phyloP scores from a whole-genome alignment of 1,140 invertebrate species.

The Leucophenga varia region DNA sequence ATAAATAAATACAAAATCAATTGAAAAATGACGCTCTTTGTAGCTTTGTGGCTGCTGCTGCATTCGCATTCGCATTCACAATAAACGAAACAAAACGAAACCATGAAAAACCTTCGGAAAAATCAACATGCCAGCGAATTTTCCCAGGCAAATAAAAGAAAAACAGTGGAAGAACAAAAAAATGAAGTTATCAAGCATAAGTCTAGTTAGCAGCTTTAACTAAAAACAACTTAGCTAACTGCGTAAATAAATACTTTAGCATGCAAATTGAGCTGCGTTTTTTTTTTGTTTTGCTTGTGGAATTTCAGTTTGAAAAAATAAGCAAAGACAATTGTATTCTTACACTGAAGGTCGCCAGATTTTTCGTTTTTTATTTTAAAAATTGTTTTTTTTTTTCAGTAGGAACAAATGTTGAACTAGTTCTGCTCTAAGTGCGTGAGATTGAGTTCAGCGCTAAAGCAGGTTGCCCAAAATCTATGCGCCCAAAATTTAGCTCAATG shows the following conservation, averaged over 20 bases:
- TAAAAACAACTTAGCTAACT: slow-evolving; percentile 9
- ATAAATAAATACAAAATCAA: too few species aligned
- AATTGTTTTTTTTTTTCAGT: not conserved
- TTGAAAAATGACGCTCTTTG: too few species aligned
- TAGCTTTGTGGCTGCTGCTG: too few species aligned
- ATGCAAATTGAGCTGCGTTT: slow-evolving; percentile 51
- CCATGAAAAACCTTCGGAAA: slow-evolving; percentile 49
- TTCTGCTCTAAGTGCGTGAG: slow-evolving; percentile 26
- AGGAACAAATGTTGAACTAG: slow-evolving; percentile 12
- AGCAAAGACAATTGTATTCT: slow-evolving; percentile 41
- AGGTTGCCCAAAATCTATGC: too few species aligned
- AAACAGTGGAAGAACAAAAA: too few species aligned
- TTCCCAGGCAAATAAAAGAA: slow-evolving; percentile 37
- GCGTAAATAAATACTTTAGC: slow-evolving; percentile 38
- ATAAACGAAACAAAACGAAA: too few species aligned
- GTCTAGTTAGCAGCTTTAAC: not conserved
- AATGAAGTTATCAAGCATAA: slow-evolving; percentile 1
- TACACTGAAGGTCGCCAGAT: slow-evolving; percentile 31
- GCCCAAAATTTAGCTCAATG: too few species aligned
- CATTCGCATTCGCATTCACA: too few species aligned
- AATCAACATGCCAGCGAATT: slow-evolving; percentile 38
- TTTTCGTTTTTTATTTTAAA: slow-evolving; percentile 1
- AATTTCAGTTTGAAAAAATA: too few species aligned
- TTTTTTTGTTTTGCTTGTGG: too few species aligned
- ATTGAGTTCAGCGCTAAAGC: too few species aligned